Evolutionary conservation across 2,113 vertebrate species (phyloP), one percentile per base, ranked within the genome.

Genomic region (Scalopus aquaticus): DNA sequence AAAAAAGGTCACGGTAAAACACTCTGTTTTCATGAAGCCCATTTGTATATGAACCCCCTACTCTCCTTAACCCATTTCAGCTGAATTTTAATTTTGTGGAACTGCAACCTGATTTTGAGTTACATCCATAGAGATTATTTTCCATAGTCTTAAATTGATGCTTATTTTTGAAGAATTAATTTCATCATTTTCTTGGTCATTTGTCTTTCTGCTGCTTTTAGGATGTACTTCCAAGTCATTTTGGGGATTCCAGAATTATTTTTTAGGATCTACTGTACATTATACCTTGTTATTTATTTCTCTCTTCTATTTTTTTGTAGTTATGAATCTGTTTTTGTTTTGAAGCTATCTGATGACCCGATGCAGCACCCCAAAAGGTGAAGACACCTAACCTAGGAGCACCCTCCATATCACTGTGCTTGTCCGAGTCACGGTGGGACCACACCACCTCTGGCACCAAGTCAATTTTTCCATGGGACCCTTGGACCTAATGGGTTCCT

Each of bases 211-310:
- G 97, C 98, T 99, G 98, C 99, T 99, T 96, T 99, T 99, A 11
- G 99, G 99, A 64, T 99, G 99, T 93, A 99, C 98, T 54, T 99
- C 99, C 99, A 99, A 42, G 99, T 99, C 97, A 99, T 98, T 96
- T 99, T 99, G 95, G 99, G 99, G 95, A 99, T 99, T 96, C 99
- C 99, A 3, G 99, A 99, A 98, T 98, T 99, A 97, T 99, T 99
- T 96, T 99, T 99, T 97, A 99, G 99, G 96, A 99, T 99, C 62
- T 99, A 96, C 97, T 99, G 99, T 17, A 99, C 99, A 28, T 99
- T 99, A 60, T 99, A 99, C 77, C 99, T 98, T 0, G 99, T 99
- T 97, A 99, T 99, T 37, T 51, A 51, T 51, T 13, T 98, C 98
- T 13, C 99, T 98, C 98, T 99, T 99, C 98, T 99, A 12, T 99